Evolutionary conservation across 2,797 vertebrate genomes (phyloP), one percentile per base, ranked within the genome.

Genomic region (Manis crassicaudata): DNA sequence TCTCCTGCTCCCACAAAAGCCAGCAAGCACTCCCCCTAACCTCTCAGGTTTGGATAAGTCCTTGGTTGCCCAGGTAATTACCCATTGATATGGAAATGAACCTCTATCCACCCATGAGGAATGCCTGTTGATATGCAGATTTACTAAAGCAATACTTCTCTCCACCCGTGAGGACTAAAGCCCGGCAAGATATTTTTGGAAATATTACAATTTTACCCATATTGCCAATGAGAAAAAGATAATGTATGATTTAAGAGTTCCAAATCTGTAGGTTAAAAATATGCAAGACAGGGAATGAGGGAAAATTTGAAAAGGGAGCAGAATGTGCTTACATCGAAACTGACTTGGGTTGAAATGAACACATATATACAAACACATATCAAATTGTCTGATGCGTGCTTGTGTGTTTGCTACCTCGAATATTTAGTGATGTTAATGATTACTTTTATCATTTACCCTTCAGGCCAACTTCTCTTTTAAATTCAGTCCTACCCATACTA

Each of bases 231-330:
- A 94, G 72, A 83, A 72, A 94, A 94, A 92, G 52, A 82, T 72
- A 84, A 67, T 46, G 17, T 40, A 63, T n/a, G 70, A 90, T 54
- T 70, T 91, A 89, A 92, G 68, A 81, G 46, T 90, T 97, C 58
- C 76, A 95, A 77, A 81, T 92, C 75, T 93, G 60, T 84, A 92
- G 76, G 63, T 67, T 92, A 95, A 94, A 96, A 95, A 88, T 77
- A 65, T 32, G 37, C 27, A 92, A 72, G 62, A 40, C 10, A 54
- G n/a, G 20, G 16, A 91, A 87, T 20, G 79, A 93, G 12, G 13
- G 62, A 29, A 93, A 92, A 62, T 86, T 70, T 79, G 52, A 79
- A 93, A 93, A 72, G 70, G 54, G 76, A 9, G 2, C 20, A 90
- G 21, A 56, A 76, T 65, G 6, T 83, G 5, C 80, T 88, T 90